Percentiles rank a stretch among this genome's conserved stretches.
phyloP scores from a whole-genome alignment of 2,888 invertebrate genomes.

The Acronicta leporina region DNA sequence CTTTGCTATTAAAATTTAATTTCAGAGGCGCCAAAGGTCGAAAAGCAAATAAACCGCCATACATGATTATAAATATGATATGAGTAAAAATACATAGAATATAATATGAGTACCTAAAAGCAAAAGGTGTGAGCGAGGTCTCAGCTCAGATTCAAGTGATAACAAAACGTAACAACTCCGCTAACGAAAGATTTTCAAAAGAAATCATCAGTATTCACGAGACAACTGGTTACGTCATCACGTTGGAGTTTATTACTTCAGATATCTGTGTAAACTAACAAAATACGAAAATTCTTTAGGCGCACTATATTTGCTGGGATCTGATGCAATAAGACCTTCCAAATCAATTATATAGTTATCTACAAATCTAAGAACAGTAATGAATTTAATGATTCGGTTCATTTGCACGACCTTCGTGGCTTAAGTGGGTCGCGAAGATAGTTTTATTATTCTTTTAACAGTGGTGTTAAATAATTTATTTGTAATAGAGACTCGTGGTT shows the following conservation, averaged over 20 bases:
- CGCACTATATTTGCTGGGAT: slow-evolving; percentile 9
- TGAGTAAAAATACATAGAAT: no score
- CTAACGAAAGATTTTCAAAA: slow-evolving; percentile 24
- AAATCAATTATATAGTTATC: slow-evolving; percentile 33
- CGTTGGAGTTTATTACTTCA: slow-evolving; percentile 21
- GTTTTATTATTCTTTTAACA: slow-evolving; percentile 27
- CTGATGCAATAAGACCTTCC: slow-evolving; percentile 28
- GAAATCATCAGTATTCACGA: slow-evolving; percentile 14
- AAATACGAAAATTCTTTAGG: slow-evolving; percentile 21
- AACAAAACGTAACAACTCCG: slow-evolving; percentile 37
- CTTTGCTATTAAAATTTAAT: slow-evolving; percentile 25
- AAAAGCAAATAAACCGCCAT: slow-evolving; percentile 20
- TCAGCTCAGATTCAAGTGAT: slow-evolving; percentile 39
- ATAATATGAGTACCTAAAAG: no score
- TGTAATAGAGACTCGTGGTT: slow-evolving; percentile 25
- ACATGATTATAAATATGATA: slow-evolving; percentile 12
- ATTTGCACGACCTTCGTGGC: slow-evolving; percentile 53
- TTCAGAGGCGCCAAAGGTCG: slow-evolving; percentile 22
- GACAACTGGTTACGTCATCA: slow-evolving; percentile 34
- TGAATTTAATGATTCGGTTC: slow-evolving; percentile 51
- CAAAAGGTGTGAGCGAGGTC: slow-evolving; percentile 45
- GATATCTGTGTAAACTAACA: slow-evolving; percentile 6
- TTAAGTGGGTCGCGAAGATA: slow-evolving; percentile 47
- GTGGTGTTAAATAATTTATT: slow-evolving; percentile 17
- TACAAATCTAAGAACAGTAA: slow-evolving; percentile 40